Conservation (phyloP, 1,140 invertebrate species). For the Magallana gigas region DNA sequence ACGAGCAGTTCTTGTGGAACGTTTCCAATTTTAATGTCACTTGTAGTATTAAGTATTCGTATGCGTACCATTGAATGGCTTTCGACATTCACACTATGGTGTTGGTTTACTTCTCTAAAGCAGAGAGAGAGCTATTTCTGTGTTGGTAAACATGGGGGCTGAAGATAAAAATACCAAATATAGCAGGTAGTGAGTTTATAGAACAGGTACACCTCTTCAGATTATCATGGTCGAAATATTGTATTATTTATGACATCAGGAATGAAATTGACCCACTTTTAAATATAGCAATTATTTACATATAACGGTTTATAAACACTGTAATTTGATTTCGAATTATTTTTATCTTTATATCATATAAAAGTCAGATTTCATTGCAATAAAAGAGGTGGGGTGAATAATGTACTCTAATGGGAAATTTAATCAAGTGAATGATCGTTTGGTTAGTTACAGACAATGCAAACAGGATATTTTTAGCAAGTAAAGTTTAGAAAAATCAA, state of each 20-base stretch:
- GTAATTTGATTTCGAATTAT: too few relatives aligned
- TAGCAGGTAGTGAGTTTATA: too few relatives aligned
- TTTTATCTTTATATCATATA: too few relatives aligned
- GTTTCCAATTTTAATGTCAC: conserved; percentile 12
- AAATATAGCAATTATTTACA: background rate
- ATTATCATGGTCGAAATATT: background rate
- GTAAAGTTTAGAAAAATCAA: background rate
- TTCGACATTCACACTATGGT: background rate
- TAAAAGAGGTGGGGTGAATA: too few relatives aligned
- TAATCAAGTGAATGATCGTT: background rate
- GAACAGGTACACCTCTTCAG: too few relatives aligned
- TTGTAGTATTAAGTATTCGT: background rate
- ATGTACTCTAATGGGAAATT: background rate
- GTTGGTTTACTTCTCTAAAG: too few relatives aligned
- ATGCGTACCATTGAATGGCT: background rate
- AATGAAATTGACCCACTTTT: background rate
- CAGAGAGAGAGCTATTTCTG: too few relatives aligned
- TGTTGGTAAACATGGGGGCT: too few relatives aligned
- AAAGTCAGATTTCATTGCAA: too few relatives aligned
- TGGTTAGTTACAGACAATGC: background rate
- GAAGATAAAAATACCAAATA: too few relatives aligned
- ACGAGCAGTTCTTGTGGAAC: background rate
- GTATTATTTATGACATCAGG: background rate
- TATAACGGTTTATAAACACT: too few relatives aligned
- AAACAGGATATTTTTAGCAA: background rate